Evolutionary conservation across 1,140 invertebrate species (phyloP), one percentile per base, ranked within the genome.

Genomic region (Holotrichia oblita): DNA sequence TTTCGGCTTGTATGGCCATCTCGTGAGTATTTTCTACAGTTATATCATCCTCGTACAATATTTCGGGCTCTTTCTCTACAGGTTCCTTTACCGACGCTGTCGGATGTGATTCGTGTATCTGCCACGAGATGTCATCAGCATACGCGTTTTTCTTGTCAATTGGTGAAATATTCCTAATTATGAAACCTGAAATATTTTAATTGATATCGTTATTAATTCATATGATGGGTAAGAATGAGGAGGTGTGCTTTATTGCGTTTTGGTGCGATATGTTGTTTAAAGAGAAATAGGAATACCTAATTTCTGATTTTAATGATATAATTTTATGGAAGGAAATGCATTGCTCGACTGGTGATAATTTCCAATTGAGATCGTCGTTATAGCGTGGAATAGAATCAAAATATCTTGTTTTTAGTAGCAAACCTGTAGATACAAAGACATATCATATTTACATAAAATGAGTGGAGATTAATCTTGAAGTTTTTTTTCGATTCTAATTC

Each of bases 101-200:
- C 4, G 75, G 8, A 44, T 55, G 79, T 10, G 76, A 59, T 77
- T 80, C 80, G 48, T 80, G 80, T 41, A 79, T 79, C 17, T 79
- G 34, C 80, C 80, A 80, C 72, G 27, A 77, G 74, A 72, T 42
- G 78, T 80, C 80, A 44, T 80, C 80, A 2, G 74, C 14, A 42
- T 79, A 80, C 27, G 55, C 75, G 59, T 77, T 48, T 61, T 79
- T 76, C 0, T 42, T 24, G 9, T 48, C 27, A 40, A 77, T 24
- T 40, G 73, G 24, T 76, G 72, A 22, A 42, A 75, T 24, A 10
- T 41, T 22, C 2, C 34, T 10, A 72, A 77, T 42, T 27, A 78
- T 34, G 10, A 78, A 24, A n/a, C 44, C 77, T 72, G 48, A 55
- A 72, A 74, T 42, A 74, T 64, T 64, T 22, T 64, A 64, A 20